Evolutionary conservation across 1,140 invertebrate species (phyloP).

Genomic region (Aphelenchoides avenae): DNA sequence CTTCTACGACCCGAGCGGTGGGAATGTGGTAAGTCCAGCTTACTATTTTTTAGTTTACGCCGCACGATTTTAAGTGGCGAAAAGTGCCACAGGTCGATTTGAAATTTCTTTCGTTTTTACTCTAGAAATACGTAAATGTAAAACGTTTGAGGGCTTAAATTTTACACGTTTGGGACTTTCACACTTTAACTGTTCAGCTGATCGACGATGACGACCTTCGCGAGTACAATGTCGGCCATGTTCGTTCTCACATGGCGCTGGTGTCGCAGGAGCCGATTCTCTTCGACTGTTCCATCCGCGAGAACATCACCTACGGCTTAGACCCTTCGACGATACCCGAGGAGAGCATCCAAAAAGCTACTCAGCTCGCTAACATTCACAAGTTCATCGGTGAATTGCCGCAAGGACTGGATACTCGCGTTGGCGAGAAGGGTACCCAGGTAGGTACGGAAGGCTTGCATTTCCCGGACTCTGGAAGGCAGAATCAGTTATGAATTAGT

Average conservation of each 20-base stretch:
- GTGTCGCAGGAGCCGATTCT: conserved; percentile 61
- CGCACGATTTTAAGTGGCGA: too few species aligned
- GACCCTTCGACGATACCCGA: conserved; percentile 50
- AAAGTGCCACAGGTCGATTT: too few species aligned
- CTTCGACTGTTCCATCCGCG: conserved; percentile 60
- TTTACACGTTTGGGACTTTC: too few species aligned
- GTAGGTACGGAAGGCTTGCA: too few species aligned
- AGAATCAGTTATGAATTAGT: too few species aligned
- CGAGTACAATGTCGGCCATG: conserved; percentile 51
- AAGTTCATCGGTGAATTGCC: conserved; percentile 52
- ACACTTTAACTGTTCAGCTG: conserved; percentile 33
- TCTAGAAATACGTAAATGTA: too few species aligned
- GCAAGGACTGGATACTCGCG: conserved; percentile 62
- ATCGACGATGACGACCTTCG: conserved; percentile 48
- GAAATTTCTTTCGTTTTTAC: too few species aligned
- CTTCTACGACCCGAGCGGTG: conserved; percentile 64
- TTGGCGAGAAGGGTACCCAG: conserved; percentile 57
- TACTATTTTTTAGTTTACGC: too few species aligned
- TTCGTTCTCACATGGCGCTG: conserved; percentile 60
- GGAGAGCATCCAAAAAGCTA: conserved; percentile 63
- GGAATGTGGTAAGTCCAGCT: conserved; percentile 55
- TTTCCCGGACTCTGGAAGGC: too few species aligned
- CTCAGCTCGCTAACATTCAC: conserved; percentile 59
- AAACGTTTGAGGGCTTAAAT: too few species aligned
- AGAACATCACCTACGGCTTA: conserved; percentile 62